Conservation (phyloP, 2,113 vertebrate genomes). For the Cygnus atratus region DNA sequence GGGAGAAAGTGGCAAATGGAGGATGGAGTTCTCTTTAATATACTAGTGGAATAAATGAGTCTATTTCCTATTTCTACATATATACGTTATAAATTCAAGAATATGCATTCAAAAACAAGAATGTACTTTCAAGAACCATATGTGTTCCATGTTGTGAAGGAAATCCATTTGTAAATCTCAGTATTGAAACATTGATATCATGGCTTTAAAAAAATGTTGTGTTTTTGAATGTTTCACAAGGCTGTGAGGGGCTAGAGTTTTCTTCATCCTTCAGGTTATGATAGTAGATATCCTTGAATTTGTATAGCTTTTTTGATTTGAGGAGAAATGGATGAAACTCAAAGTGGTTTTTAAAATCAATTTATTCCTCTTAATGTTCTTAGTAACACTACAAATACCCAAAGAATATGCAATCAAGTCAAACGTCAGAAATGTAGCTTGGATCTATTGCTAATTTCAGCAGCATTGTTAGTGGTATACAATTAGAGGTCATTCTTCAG, state of each 20-base stretch:
- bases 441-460: slow-evolving; percentile 11
- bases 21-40: background rate
- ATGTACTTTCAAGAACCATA: background rate
- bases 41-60: background rate
- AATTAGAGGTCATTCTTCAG: slow-evolving; percentile 29
- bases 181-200: background rate
- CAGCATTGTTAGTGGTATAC: background rate
- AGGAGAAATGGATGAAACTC: background rate
- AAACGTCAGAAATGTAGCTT: background rate
- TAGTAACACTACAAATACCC: background rate
- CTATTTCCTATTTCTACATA: background rate
- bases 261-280: background rate
- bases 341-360: background rate
- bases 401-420: slow-evolving; percentile 34
- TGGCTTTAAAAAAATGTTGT: background rate
- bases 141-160: background rate
- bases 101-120: no score
- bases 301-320: background rate
- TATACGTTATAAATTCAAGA: no score
- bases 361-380: slow-evolving; percentile 14
- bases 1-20: background rate
- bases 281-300: background rate
- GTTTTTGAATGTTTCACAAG: background rate
- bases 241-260: background rate
- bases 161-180: background rate